Percentiles rank a stretch among this genome's conserved stretches.
phyloP scores from a whole-genome alignment of 2,888 invertebrate genomes.

The Drosophila kokeensis region DNA sequence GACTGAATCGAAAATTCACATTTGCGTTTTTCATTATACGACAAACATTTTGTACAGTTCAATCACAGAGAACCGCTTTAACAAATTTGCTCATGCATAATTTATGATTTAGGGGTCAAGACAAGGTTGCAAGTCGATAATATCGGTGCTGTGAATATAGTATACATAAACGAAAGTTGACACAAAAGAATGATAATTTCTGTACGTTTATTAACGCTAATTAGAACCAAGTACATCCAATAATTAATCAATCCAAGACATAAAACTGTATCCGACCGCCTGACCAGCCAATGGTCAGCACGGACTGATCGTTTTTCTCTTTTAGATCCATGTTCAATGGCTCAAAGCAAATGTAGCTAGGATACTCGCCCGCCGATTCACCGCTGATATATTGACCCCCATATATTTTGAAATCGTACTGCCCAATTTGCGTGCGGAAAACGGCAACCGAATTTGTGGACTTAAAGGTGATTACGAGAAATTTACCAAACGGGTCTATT shows the following conservation, averaged over 20 bases:
- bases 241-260: constrained; percentile 35
- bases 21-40: constrained; percentile 48
- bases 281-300: constrained; percentile 93
- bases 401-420: constrained; percentile 88
- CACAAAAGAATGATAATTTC: constrained; percentile 26
- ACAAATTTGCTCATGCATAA: constrained; percentile 46
- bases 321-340: constrained; percentile 84
- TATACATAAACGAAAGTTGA: not conserved
- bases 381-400: constrained; percentile 89
- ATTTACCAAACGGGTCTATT: constrained; percentile 93
- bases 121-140: constrained; percentile 28
- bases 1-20: not conserved
- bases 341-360: constrained; percentile 92
- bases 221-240: constrained; percentile 49
- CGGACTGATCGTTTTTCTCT: constrained; percentile 86
- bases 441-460: constrained; percentile 91
- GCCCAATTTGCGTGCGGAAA: constrained; percentile 89
- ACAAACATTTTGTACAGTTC: constrained; percentile 49
- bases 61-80: constrained; percentile 43
- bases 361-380: constrained; percentile 88
- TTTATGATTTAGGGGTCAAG: constrained; percentile 55
- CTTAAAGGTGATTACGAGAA: constrained; percentile 92
- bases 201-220: constrained; percentile 51
- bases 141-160: not conserved
- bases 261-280: constrained; percentile 93